These are phyloP conservation scores for Tipula helvola DNA, from an alignment of 2,888 invertebrate genomes.

Conservation along the genomic window DNA sequence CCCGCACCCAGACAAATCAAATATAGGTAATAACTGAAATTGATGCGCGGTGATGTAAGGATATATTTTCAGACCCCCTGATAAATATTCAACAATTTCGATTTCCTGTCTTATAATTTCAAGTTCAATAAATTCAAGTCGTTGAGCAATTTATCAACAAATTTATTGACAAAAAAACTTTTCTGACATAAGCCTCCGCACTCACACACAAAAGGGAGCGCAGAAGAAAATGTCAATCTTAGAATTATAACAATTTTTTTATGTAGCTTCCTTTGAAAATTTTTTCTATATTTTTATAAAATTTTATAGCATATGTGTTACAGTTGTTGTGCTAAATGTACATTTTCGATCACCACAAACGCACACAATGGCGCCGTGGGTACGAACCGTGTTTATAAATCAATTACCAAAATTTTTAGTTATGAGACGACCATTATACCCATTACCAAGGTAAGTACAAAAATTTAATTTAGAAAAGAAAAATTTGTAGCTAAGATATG, in stretches of 20 bases:
- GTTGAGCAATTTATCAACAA: not conserved
- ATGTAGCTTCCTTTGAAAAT: not conserved
- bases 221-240: not conserved
- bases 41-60: not conserved
- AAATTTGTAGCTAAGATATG: not conserved
- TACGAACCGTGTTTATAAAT: constrained; percentile 90
- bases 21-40: not conserved
- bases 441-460: not conserved
- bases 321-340: constrained; percentile 92
- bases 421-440: constrained; percentile 71
- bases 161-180: not conserved
- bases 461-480: not conserved
- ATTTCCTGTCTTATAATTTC: not conserved
- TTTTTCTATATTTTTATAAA: not conserved
- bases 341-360: constrained; percentile 97
- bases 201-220: not conserved
- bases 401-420: constrained; percentile 86
- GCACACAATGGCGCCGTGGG: constrained; percentile 97
- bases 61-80: not conserved
- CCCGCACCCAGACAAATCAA: not conserved
- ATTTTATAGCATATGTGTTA: constrained; percentile 69
- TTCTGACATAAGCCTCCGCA: too few species aligned
- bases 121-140: not conserved
- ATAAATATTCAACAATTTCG: not conserved
- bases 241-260: not conserved